Base-by-base conservation (phyloP, 2,113 vertebrate species). In the Setophaga coronata region DNA sequence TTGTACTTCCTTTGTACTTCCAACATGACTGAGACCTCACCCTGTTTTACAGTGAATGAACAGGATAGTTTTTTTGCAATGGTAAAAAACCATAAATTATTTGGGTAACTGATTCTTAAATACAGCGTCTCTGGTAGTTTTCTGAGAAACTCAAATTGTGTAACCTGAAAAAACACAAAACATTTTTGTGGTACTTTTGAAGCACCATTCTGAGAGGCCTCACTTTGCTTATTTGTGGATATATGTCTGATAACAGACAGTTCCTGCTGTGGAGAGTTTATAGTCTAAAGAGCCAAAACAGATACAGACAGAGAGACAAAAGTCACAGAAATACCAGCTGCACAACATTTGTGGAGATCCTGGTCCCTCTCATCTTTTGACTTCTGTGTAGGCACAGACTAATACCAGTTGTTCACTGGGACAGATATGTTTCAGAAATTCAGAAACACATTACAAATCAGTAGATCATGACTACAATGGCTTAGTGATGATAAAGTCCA, bases 61-160 rank as follows among this genome's bases (percentile, higher is more conserved):
- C 51, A 74, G 19, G 33, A 16, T 0, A 0, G 17, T 34, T 57
- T 29, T 50, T 69, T 54, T 45, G 16, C 31, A 38, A 14, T 43
- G 48, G 21, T 78, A 31, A 26, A 38, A 45, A 9, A 1, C 9
- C 12, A 3, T 36, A 11, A 36, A 48, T 18, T 7, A 4, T 14
- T 40, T 23, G 23, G 17, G 19, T 62, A 67, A 25, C 20, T 33
- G 31, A 19, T 91, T 56, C 60, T 82, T 85, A 65, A 80, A 53
- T 80, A 33, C 0, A 10, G 26, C 7, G 4, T 83, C 14, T 89
- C 23, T 0, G 0, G 26, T 47, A 76, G 71, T 77, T 36, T 50
- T 69, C 18, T 31, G 24, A 77, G 67, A 64, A 26, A 45, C 38
- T 86, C 14, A 50, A 5, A 40, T 33, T 62, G 14, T 50, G 54